phyloP scores from a whole-genome alignment of 2,113 vertebrate genomes.

The Otus sunia region DNA sequence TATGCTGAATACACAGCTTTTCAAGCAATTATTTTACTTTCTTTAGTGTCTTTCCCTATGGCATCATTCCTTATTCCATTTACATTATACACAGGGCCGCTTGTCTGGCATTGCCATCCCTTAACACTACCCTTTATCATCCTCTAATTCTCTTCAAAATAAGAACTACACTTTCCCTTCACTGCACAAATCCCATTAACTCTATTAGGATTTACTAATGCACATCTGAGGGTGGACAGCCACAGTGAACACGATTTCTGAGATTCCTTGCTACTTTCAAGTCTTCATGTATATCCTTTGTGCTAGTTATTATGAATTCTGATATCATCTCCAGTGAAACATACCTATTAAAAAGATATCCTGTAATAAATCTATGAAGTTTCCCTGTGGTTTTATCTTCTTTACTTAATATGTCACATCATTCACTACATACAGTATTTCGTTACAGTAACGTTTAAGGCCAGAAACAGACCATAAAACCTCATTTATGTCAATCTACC shows the following conservation, averaged over 20 bases:
- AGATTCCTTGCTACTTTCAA: background rate
- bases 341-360: background rate
- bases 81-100: background rate
- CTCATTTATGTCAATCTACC: background rate
- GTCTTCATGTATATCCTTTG: background rate
- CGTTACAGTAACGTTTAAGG: background rate
- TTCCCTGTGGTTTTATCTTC: background rate
- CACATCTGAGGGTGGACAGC: background rate
- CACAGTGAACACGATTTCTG: background rate
- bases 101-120: background rate
- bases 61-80: background rate
- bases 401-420: background rate
- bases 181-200: constrained; percentile 11
- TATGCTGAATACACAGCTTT: background rate
- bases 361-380: background rate
- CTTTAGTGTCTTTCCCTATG: background rate
- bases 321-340: background rate
- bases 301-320: background rate
- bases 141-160: background rate
- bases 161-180: background rate
- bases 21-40: background rate
- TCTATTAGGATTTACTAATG: constrained; percentile 5
- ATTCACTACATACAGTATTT: background rate
- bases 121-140: background rate
- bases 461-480: background rate